Evolutionary conservation across 2,113 vertebrate genomes (phyloP).

Genomic region (Macaca nemestrina): DNA sequence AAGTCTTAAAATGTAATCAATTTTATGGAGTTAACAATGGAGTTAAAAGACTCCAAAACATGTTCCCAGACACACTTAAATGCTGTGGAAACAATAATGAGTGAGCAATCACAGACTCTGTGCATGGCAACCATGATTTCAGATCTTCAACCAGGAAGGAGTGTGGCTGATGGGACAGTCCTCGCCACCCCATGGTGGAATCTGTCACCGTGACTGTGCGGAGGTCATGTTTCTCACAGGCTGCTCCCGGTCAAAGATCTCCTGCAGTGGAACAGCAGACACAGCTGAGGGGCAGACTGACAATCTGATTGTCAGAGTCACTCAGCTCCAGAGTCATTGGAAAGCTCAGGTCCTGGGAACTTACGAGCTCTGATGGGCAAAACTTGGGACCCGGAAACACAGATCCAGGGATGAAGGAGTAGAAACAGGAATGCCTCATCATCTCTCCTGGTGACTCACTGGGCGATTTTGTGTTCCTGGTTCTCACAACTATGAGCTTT

Average conservation of each 20-base stretch:
- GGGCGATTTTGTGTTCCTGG: neutral
- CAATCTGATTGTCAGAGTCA: neutral
- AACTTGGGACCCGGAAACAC: neutral
- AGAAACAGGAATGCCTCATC: neutral
- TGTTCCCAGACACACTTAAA: neutral
- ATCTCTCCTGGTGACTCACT: neutral
- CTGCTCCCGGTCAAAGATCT: too few relatives aligned
- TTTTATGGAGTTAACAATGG: too few relatives aligned
- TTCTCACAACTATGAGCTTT: neutral
- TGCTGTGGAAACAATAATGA: neutral
- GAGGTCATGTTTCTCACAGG: neutral
- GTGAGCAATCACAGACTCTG: neutral
- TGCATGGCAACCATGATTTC: neutral
- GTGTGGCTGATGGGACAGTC: neutral
- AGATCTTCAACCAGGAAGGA: neutral
- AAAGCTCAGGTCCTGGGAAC: neutral
- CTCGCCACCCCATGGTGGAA: fast-evolving
- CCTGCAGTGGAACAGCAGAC: neutral
- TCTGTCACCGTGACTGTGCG: fast-evolving
- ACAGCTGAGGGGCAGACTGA: neutral
- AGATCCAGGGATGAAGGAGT: too few relatives aligned
- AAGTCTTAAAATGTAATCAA: neutral
- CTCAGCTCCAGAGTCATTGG: neutral
- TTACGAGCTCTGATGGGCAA: neutral
- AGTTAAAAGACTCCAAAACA: neutral